Evolutionary conservation across 2,113 vertebrate genomes (phyloP).

Genomic region (Rhinogobius similis): DNA sequence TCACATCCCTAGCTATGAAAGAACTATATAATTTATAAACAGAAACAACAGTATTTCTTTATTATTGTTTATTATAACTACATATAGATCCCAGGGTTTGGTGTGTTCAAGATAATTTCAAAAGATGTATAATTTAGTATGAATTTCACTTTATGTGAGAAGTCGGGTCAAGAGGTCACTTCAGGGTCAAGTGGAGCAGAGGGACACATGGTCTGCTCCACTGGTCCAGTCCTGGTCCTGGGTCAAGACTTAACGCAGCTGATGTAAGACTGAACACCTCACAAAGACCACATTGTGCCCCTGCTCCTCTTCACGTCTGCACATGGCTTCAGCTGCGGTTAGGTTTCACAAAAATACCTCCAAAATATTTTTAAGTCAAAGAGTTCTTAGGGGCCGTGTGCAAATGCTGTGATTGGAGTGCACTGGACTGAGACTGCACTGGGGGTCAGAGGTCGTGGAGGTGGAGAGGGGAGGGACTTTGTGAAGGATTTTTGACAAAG

Average conservation of each 20-base stretch:
- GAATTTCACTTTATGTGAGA: no score
- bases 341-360: constrained; percentile 49
- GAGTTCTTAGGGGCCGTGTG: background rate
- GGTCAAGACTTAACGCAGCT: constrained; percentile 35
- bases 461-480: background rate
- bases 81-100: no score
- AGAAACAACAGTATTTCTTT: no score
- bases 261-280: constrained; percentile 50
- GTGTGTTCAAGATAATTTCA: no score
- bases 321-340: constrained; percentile 24
- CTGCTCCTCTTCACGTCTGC: constrained; percentile 22
- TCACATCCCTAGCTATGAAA: no score
- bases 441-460: background rate
- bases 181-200: constrained; percentile 16
- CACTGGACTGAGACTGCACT: constrained; percentile 1
- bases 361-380: constrained; percentile 40
- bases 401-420: background rate
- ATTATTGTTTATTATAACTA: no score
- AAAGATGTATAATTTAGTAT: no score
- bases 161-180: background rate
- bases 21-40: no score
- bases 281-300: constrained; percentile 60
- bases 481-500: background rate
- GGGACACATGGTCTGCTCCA: constrained; percentile 25
- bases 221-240: constrained; percentile 10